A percentile compares a stretch with the other conserved stretches of the same genome.
Conservation (phyloP, 2,113 vertebrate species). For the Cyanocitta stelleri region DNA sequence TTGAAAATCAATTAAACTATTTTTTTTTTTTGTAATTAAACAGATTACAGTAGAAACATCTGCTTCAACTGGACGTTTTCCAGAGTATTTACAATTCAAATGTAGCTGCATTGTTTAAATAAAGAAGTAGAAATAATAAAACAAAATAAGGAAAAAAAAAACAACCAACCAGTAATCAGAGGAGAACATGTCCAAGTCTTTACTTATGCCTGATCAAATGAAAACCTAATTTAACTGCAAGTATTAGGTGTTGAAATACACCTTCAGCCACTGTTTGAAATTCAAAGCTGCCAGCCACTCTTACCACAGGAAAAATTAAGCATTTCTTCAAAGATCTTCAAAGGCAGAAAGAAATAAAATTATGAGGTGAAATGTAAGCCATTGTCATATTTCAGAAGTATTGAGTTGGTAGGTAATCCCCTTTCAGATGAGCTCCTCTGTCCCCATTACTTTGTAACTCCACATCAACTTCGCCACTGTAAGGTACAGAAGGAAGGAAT, state of each 20-base stretch:
- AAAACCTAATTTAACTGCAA: background rate
- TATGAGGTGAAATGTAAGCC: background rate
- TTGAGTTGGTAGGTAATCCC: background rate
- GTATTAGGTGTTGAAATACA: background rate
- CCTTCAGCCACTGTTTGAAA: background rate
- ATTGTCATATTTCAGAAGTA: background rate
- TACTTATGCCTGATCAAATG: background rate
- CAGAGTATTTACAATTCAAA: slow-evolving; percentile 38
- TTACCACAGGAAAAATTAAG: background rate
- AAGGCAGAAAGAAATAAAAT: background rate
- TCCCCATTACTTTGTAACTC: background rate
- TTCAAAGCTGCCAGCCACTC: background rate
- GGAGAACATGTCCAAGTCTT: background rate
- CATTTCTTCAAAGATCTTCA: background rate
- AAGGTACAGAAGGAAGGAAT: background rate
- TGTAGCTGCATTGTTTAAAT: background rate
- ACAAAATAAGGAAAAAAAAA: background rate
- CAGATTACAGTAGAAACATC: slow-evolving; percentile 45
- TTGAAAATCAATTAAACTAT: slow-evolving; percentile 19
- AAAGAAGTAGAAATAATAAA: background rate
- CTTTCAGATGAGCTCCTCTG: background rate
- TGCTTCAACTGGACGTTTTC: slow-evolving; percentile 24
- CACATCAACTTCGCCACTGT: background rate
- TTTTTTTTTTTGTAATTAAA: slow-evolving; percentile 1
- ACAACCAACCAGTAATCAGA: background rate